Percentiles rank a stretch among this genome's conserved stretches.
phyloP scores from a whole-genome alignment of 2,888 invertebrate species.

The Seladonia tumulorum region DNA sequence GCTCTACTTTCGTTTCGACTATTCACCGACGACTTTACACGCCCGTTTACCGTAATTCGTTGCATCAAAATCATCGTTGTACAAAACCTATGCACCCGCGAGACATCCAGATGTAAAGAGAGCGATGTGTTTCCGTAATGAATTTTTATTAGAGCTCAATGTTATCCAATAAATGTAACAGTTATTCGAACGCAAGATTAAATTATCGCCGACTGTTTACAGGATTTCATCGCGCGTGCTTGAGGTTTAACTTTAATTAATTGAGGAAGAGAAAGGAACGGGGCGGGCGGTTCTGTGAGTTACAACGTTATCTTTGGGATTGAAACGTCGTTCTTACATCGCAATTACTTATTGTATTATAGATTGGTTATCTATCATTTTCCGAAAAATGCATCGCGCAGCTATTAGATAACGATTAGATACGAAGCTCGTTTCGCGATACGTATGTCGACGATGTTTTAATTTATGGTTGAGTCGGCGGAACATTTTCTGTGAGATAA shows the following conservation, averaged over 20 bases:
- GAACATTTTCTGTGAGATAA: neutral
- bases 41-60: neutral
- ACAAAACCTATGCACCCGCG: neutral
- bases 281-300: neutral
- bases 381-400: too few relatives aligned
- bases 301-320: neutral
- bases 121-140: neutral
- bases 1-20: neutral
- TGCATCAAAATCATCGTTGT: neutral
- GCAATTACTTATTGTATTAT: neutral
- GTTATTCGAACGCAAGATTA: neutral
- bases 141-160: neutral
- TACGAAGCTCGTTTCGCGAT: neutral
- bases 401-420: conserved; percentile 14
- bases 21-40: neutral
- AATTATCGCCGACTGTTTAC: neutral
- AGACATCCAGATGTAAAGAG: neutral
- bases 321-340: neutral
- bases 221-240: neutral
- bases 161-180: neutral
- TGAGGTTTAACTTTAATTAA: neutral
- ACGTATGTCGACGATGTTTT: neutral
- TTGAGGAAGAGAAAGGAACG: conserved; percentile 26
- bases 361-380: neutral
- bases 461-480: neutral